These are phyloP conservation scores for Ascidia mentula DNA, from an alignment of 23 tunicate genomes.

Conservation along the genomic window DNA sequence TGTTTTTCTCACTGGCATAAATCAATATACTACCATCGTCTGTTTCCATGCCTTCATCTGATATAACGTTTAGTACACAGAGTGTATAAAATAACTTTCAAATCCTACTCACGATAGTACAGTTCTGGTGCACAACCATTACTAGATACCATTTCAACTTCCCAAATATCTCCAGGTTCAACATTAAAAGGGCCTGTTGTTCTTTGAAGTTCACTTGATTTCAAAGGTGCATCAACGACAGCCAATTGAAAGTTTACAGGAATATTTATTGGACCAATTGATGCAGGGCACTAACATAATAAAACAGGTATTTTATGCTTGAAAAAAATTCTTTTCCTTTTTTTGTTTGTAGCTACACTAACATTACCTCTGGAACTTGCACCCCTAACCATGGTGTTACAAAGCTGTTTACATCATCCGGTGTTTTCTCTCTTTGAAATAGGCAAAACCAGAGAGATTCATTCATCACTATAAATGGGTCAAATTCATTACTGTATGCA, in stretches of 20 bases:
- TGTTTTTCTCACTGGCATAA: constrained; percentile 57
- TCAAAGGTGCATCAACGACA: constrained; percentile 79
- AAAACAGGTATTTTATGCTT: neutral
- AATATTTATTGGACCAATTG: constrained; percentile 72
- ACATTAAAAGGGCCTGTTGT: constrained; percentile 87
- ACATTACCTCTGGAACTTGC: constrained; percentile 69
- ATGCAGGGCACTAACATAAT: constrained; percentile 54
- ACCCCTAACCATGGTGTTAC: constrained; percentile 84
- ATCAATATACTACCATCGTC: constrained; percentile 78
- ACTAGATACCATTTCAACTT: constrained; percentile 59
- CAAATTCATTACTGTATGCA: too few relatives aligned
- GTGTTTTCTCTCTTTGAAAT: constrained; percentile 61
- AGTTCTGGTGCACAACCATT: constrained; percentile 81
- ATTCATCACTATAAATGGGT: constrained; percentile 33
- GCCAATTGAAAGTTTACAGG: constrained; percentile 68
- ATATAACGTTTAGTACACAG: too few relatives aligned
- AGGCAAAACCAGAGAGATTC: constrained; percentile 57
- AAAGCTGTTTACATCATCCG: constrained; percentile 53
- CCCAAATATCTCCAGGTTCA: constrained; percentile 83
- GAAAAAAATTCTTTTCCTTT: neutral
- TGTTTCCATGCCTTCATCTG: constrained; percentile 93
- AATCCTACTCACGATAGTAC: constrained; percentile 60
- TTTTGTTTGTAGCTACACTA: neutral
- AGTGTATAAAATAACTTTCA: too few relatives aligned
- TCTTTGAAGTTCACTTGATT: constrained; percentile 48